Base-by-base conservation (phyloP, 2,888 invertebrate genomes). In the Sinodicranocentrus sp. region DNA sequence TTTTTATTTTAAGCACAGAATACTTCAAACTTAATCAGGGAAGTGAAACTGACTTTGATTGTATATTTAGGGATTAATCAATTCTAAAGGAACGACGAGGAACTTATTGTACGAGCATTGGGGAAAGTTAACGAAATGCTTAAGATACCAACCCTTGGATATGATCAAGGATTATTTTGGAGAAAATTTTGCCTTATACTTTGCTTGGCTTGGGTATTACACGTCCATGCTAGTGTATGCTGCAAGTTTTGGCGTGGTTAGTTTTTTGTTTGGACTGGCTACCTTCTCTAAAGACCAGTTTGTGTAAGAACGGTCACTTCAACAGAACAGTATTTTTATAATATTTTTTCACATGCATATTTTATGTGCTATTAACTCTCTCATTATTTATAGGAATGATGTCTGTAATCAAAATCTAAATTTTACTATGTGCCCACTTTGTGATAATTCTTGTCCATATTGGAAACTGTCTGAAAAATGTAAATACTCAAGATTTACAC, bases 201-300 rank as follows among this genome's bases (percentile, higher is more conserved):
- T 97, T 91, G 97, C 97, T 6, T 98, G 97, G 97, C 92, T 98
- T 72, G 97, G 97, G 8, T 98, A 95, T 91, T 98, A 98, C 91
- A 98, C 97, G 0, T 95, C 95, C 90, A 97, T 97, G 96, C 90
- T 98, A 87, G 92, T 97, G 23, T 94, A 96, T 13, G 96, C 96
- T 10, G 94, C 96, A 0, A 90, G 96, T 59, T 94, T 96, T 39
- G 96, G 96, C 0, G 90, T 96, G 1, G 91, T 94, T 10, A 96
- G 96, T 89, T 95, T 97, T 89, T 91, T 95, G 85, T 96, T 95
- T 90, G 95, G 96, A 0, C 93, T 93, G 77, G 89, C 92, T 1
- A 94, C 95, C 0, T 91, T 90, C 1, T 92, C 93, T 88, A 90
- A 91, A 28, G 93, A 95, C 89, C 91, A 91, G 89, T 95, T 95